Conservation (phyloP, 2,113 vertebrate genomes). For the Astatoreochromis straeleni region DNA sequence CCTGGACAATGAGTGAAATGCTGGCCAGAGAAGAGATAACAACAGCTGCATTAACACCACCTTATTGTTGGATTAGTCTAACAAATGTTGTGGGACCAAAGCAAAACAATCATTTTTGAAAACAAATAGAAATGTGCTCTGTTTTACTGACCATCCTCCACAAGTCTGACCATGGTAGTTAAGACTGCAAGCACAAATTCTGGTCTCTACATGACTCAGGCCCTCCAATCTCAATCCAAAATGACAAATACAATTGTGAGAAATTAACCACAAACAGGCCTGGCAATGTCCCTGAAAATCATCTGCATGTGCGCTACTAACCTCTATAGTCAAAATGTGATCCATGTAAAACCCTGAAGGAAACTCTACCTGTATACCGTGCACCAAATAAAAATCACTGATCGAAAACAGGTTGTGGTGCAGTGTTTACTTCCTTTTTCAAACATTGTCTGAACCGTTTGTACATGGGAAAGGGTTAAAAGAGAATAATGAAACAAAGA, state of each 20-base stretch:
- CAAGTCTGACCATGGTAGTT: neutral
- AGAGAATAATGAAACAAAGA: neutral
- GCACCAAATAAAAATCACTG: conserved; percentile 8
- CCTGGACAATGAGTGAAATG: neutral
- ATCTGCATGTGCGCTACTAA: neutral
- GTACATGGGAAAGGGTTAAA: neutral
- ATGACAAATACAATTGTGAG: neutral
- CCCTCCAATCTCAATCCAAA: neutral
- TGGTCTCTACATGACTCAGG: neutral
- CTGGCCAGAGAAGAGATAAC: neutral
- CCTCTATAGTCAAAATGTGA: neutral
- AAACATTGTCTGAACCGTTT: neutral
- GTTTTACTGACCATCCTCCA: neutral
- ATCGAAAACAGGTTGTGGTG: conserved; percentile 25
- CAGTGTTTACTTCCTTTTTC: neutral
- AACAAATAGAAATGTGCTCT: neutral
- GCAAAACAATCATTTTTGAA: neutral
- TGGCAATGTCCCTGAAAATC: neutral
- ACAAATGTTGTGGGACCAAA: neutral
- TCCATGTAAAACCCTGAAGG: neutral
- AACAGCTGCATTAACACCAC: neutral
- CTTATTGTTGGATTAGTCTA: neutral
- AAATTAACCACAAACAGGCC: neutral
- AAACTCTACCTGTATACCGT: neutral
- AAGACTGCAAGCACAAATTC: neutral